phyloP scores from a whole-genome alignment of 2,797 vertebrate species.

The Cynopterus sphinx region DNA sequence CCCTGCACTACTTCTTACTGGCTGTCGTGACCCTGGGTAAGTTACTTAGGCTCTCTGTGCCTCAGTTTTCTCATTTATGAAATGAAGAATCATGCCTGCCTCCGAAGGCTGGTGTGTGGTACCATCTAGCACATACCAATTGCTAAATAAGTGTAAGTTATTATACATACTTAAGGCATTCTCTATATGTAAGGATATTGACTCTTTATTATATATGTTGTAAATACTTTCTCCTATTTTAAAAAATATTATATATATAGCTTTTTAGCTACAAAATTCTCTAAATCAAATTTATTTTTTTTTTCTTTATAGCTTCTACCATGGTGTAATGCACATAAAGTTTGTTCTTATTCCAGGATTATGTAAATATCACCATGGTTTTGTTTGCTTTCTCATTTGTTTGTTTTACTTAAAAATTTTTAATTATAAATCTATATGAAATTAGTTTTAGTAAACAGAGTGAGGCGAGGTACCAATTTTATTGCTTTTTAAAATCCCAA shows the following conservation, averaged over 20 bases:
- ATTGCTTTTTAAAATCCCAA: not conserved
- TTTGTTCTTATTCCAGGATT: not conserved
- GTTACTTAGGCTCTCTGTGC: not conserved
- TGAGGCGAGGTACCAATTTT: not conserved
- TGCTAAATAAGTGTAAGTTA: not conserved
- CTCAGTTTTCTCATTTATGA: not conserved
- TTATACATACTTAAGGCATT: not conserved
- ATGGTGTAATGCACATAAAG: not conserved
- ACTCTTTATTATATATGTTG: not conserved
- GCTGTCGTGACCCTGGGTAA: not conserved
- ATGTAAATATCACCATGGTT: not conserved
- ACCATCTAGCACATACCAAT: not conserved
- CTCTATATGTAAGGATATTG: not conserved
- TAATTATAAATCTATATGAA: not conserved
- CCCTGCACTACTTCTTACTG: not conserved
- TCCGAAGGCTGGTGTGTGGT: not conserved
- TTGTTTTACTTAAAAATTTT: not conserved
- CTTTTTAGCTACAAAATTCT: not conserved
- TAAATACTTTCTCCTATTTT: not conserved
- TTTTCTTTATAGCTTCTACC: not conserved
- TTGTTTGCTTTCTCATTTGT: not conserved
- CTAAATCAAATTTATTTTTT: not conserved
- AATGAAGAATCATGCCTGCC: not conserved
- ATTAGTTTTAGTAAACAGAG: constrained; percentile 31
- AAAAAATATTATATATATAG: not conserved